Percentiles rank a stretch among this genome's conserved stretches.
Conservation (phyloP, 2,113 vertebrate genomes). For the Eublepharis macularius region DNA sequence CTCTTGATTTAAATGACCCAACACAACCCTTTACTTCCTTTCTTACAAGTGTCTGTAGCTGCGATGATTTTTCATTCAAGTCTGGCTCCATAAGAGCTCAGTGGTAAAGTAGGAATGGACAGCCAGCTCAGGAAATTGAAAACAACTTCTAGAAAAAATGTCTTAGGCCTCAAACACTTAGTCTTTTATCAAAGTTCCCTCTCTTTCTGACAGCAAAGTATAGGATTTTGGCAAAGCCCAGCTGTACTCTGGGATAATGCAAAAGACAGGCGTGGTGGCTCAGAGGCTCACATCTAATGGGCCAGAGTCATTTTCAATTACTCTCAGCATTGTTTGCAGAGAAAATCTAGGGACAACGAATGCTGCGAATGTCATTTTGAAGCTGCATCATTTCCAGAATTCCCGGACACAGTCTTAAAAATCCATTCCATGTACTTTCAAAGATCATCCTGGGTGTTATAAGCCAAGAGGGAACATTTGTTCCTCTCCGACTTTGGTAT, state of each 20-base stretch:
- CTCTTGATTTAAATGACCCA: conserved; percentile 17
- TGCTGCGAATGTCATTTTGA: conserved; percentile 13
- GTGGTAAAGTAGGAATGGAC: conserved; percentile 34
- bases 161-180: conserved; percentile 40
- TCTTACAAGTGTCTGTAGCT: neutral
- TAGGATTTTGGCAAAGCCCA: conserved; percentile 16
- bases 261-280: conserved; percentile 45
- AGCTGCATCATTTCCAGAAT: neutral
- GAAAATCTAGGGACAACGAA: conserved; percentile 2
- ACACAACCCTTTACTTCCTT: neutral
- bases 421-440: conserved; percentile 6
- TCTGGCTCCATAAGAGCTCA: conserved; percentile 31
- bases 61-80: conserved; percentile 35
- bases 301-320: conserved; percentile 26
- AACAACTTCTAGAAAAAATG: conserved; percentile 58
- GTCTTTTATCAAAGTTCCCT: conserved; percentile 51
- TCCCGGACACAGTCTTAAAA: conserved; percentile 8
- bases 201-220: neutral
- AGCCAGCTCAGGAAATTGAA: conserved; percentile 63
- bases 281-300: conserved; percentile 19
- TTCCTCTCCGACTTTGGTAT: neutral
- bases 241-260: conserved; percentile 24
- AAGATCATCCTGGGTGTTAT: conserved; percentile 17
- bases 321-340: conserved; percentile 16
- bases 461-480: conserved; percentile 3